Evolutionary conservation across 2,797 vertebrate species (phyloP).

Genomic region (Buceros bicornis): DNA sequence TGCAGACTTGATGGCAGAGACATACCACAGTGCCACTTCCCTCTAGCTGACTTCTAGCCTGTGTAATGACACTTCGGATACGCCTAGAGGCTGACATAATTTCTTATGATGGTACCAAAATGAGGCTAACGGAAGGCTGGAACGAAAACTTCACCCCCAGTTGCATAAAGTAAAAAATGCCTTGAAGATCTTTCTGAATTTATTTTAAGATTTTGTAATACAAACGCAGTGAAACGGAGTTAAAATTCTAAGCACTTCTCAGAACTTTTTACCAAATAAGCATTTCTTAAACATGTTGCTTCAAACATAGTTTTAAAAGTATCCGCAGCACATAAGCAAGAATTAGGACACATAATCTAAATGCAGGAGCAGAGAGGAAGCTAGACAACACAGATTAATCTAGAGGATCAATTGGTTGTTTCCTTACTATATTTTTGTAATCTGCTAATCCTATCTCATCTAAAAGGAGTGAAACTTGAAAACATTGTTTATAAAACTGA

Average conservation of each 20-base stretch:
- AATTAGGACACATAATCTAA: constrained; percentile 45
- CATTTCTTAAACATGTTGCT: constrained; percentile 37
- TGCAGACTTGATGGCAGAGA: neutral
- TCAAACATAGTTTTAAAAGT: neutral
- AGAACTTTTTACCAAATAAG: constrained; percentile 29
- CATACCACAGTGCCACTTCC: neutral
- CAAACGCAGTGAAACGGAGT: neutral
- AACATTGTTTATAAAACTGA: constrained; percentile 64
- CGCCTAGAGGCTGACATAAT: neutral
- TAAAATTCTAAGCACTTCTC: constrained; percentile 44
- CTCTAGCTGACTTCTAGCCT: neutral
- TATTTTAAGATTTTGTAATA: neutral
- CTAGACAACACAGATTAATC: constrained; percentile 55
- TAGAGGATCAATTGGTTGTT: constrained; percentile 50
- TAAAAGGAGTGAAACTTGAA: constrained; percentile 40
- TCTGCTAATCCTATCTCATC: constrained; percentile 22
- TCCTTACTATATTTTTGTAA: constrained; percentile 44
- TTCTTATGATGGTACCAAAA: neutral
- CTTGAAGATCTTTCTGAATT: neutral
- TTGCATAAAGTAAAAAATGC: neutral
- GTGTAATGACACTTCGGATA: neutral
- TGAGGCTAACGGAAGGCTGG: neutral
- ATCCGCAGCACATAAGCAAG: neutral
- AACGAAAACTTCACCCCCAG: neutral
- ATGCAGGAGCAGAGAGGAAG: neutral